Evolutionary conservation across 2,113 vertebrate species (phyloP).

Genomic region (Rhinoderma darwinii): DNA sequence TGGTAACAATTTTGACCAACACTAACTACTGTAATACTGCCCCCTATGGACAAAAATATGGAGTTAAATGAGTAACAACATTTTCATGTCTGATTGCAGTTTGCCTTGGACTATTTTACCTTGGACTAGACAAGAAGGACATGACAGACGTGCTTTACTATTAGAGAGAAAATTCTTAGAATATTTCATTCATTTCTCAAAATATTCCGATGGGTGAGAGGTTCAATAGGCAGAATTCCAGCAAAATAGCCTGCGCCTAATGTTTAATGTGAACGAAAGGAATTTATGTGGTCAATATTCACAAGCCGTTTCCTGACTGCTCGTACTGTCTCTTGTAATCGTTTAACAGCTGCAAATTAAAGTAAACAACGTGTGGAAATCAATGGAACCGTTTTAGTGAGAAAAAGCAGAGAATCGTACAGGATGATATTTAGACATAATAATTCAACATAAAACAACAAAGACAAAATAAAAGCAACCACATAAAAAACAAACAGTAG

Average conservation of each 20-base stretch:
- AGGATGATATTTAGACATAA: background rate
- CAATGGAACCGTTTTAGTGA: conserved; percentile 2
- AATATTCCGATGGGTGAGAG: background rate
- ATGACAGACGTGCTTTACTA: background rate
- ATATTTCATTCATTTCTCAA: background rate
- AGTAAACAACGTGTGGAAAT: conserved; percentile 24
- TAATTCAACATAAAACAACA: background rate
- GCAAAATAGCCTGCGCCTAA: background rate
- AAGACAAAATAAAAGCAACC: background rate
- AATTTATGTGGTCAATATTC: conserved; percentile 32
- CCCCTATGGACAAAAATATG: too few species aligned
- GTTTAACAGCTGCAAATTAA: conserved; percentile 37
- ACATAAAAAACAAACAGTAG: background rate
- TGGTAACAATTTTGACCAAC: too few species aligned
- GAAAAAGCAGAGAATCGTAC: background rate
- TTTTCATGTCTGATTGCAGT: background rate
- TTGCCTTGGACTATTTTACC: background rate
- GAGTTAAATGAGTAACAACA: background rate
- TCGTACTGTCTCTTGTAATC: conserved; percentile 8
- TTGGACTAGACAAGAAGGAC: too few species aligned
- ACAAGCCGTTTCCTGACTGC: background rate
- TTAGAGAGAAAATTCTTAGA: background rate
- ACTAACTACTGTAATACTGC: too few species aligned
- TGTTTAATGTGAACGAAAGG: background rate
- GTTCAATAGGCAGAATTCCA: background rate